Base-by-base conservation (phyloP, 1,140 invertebrate genomes). In the Melanaphis sacchari region DNA sequence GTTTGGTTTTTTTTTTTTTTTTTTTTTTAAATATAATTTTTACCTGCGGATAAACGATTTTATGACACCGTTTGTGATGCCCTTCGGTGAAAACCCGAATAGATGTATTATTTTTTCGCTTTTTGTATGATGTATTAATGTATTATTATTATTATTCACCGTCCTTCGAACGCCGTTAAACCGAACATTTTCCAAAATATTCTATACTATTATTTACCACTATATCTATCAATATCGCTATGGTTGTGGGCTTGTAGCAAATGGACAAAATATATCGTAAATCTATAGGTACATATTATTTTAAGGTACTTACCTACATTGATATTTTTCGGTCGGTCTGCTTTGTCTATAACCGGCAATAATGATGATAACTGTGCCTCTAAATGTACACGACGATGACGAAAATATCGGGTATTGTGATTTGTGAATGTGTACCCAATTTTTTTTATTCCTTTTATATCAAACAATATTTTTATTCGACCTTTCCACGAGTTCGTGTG, bases 361-460 rank as follows among this genome's bases (percentile, higher is more conserved):
- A n/a, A 76, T 76, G 21, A 18, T n/a, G 31, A 66, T 76, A 76
- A n/a, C 59, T 76, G 59, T 76, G 31, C 31, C n/a, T n/a, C 31
- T n/a, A 76, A 76, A n/a, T 1, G 59, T 76, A 18, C 5, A 76
- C 21, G 59, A 1, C 31, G 59, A n/a, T n/a, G 9, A n/a, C 11
- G 59, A n/a, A 31, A n/a, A 76, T 18, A 76, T 76, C 15, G 31
- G n/a, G 31, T 76, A 76, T 76, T 66, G 31, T n/a, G 59, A 76
- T 76, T n/a, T 5, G 59, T 76, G 59, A 18, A 76, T 76, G 59
- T 76, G n/a, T 76, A 36, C 18, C 31, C 59, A 76, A 76, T 66
- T 66, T 76, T n/a, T n/a, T 76, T 59, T 76, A n/a, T 76, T 76
- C n/a, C 59, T 76, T n/a, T 49, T n/a, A 76, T 76, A 66, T 24